phyloP scores from a whole-genome alignment of 1,140 invertebrate species.

The Schlechtendalia chinensis region DNA sequence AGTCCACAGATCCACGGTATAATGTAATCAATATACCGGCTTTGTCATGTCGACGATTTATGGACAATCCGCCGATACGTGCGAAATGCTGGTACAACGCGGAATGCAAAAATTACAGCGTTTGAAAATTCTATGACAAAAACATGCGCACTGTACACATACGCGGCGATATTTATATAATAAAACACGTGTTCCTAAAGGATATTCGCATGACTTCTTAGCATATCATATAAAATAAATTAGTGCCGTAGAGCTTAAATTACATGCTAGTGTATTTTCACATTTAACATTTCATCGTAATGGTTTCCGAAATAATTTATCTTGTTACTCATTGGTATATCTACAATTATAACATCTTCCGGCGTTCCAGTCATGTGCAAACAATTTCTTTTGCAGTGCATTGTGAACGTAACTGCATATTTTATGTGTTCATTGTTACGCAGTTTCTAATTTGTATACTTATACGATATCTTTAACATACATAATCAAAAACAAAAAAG shows the following conservation, averaged over 20 bases:
- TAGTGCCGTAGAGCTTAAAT: not conserved
- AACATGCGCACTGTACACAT: not conserved
- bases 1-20: not conserved
- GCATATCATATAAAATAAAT: not conserved
- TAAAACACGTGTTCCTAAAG: not conserved
- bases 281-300: conserved; percentile 10
- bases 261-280: not conserved
- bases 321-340: no score
- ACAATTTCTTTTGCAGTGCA: no score
- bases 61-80: not conserved
- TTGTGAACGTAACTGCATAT: no score
- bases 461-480: no score
- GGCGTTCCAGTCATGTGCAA: no score
- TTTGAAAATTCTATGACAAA: conserved; percentile 5
- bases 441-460: no score
- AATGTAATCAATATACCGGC: not conserved
- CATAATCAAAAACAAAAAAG: no score
- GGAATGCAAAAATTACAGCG: not conserved
- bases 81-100: not conserved
- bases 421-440: no score
- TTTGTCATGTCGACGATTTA: conserved; percentile 7
- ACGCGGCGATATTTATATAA: not conserved
- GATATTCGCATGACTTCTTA: not conserved
- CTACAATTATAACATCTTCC: no score
- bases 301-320: not conserved